A percentile compares a stretch with the other conserved stretches of the same genome.
Evolutionary conservation across 2,113 vertebrate genomes (phyloP).

Genomic region (Electrona antarctica): DNA sequence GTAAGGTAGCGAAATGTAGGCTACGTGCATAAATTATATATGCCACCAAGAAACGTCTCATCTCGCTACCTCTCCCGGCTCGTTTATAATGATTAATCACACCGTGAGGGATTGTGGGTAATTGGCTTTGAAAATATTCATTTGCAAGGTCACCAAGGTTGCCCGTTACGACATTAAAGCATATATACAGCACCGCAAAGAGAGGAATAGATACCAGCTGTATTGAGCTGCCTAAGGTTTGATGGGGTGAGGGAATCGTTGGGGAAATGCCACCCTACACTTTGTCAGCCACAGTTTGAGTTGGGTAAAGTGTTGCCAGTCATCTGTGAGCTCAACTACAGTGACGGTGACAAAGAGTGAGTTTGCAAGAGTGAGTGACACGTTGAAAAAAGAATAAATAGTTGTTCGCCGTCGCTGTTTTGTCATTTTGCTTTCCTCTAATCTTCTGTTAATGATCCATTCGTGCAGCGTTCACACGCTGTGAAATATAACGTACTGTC

Average conservation of each 20-base stretch:
- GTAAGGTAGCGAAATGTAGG: constrained; percentile 21
- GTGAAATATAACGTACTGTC: background rate
- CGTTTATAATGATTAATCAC: constrained; percentile 54
- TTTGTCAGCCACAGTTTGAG: background rate
- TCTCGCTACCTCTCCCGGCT: constrained; percentile 28
- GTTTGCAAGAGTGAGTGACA: constrained; percentile 2
- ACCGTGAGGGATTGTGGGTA: constrained; percentile 43
- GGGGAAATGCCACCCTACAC: background rate
- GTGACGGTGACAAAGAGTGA: constrained; percentile 7
- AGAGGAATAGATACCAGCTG: constrained; percentile 2
- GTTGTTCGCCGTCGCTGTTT: constrained; percentile 9
- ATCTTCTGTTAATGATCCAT: constrained; percentile 19
- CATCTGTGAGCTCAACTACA: constrained; percentile 6
- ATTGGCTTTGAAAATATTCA: constrained; percentile 62
- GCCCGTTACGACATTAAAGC: constrained; percentile 1
- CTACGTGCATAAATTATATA: constrained; percentile 39
- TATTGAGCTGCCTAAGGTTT: constrained; percentile 21
- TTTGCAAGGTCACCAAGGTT: constrained; percentile 55
- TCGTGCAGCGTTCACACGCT: background rate
- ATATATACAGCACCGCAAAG: constrained; percentile 7
- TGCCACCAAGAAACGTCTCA: constrained; percentile 23
- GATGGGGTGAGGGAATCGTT: constrained; percentile 9
- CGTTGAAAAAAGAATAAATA: constrained; percentile 10
- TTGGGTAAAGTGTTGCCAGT: background rate
- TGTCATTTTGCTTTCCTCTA: constrained; percentile 19